Evolutionary conservation across 2,888 invertebrate genomes (phyloP), one percentile per base, ranked within the genome.

Genomic region (Allophyes oxyacanthae): DNA sequence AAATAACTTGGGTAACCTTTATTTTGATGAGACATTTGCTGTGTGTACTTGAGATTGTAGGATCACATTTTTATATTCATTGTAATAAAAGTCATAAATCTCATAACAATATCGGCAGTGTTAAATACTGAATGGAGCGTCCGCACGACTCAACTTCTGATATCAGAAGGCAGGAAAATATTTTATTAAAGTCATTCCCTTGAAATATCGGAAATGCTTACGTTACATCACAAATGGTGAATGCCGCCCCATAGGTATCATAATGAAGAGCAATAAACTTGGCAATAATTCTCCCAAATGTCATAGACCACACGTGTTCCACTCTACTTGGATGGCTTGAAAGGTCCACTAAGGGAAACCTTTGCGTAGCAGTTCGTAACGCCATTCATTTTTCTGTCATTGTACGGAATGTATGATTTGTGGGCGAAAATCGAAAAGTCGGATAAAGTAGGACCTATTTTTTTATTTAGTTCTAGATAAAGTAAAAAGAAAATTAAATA

Each of bases 231-330:
- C 42, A 72, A 69, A 54, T 59, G 48, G 44, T 74, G 72, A 72
- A 59, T 58, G 53, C 42, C 48, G 64, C 59, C 73, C 61, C 62
- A 40, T 53, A 69, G 72, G 75, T 72, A 78, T 79, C 74, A 79
- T 85, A 84, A 87, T 82, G 82, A 83, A 81, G 72, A 68, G 68
- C 63, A 77, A 76, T 77, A 78, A 77, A 72, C 64, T 64, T 32
- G 66, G 79, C 71, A 79, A 86, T 88, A 86, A 84, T 74, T 82
- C 84, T 82, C 75, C 73, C 72, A 78, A 83, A 84, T 81, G 85
- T 86, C 84, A 83, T 81, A 83, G 81, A 79, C 64, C 85, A 84
- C 87, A 84, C 85, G 83, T 84, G 85, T 79, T 78, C 72, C 76
- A 69, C 59, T 63, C 68, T 70, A 75, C 79, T 75, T 72, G 70